A percentile compares a stretch with the other conserved stretches of the same genome.
Evolutionary conservation across 1,140 invertebrate species (phyloP).

Genomic region (Achroia grisella): DNA sequence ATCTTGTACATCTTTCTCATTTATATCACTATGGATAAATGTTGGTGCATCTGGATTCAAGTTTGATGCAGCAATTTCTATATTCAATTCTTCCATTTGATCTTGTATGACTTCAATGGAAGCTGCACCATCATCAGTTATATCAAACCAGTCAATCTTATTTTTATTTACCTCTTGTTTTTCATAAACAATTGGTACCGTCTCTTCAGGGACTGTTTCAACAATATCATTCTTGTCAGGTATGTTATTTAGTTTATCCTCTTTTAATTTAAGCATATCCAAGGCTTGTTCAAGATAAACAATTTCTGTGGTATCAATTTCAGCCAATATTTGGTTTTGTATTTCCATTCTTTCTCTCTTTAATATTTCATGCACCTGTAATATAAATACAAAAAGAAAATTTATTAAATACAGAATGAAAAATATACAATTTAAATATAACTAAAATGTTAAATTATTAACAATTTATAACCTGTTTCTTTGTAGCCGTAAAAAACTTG

Average conservation of each 20-base stretch:
- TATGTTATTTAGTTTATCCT: conserved; percentile 34
- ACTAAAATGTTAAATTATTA: no score
- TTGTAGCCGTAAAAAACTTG: conserved; percentile 84
- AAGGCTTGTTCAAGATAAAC: conserved; percentile 89
- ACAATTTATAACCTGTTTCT: conserved; percentile 57
- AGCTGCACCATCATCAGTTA: conserved; percentile 46
- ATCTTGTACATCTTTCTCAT: conserved; percentile 15
- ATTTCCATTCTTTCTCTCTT: conserved; percentile 83
- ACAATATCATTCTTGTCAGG: conserved; percentile 22
- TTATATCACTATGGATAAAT: conserved; percentile 30
- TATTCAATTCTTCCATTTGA: conserved; percentile 33
- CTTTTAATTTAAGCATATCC: conserved; percentile 43
- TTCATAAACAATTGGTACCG: conserved; percentile 40
- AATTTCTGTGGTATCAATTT: conserved; percentile 85
- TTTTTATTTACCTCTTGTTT: conserved; percentile 44
- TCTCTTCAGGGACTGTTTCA: conserved; percentile 13
- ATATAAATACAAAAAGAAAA: neutral
- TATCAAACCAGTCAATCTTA: conserved; percentile 63
- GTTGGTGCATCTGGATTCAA: conserved; percentile 46
- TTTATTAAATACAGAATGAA: no score
- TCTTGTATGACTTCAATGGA: conserved; percentile 36
- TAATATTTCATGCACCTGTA: conserved; percentile 76
- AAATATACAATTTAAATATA: no score
- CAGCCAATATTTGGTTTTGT: conserved; percentile 74
- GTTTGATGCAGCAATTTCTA: conserved; percentile 22